Percentiles rank a stretch among this genome's conserved stretches.
phyloP scores from a whole-genome alignment of 1,140 invertebrate species.

The Euura lappo region DNA sequence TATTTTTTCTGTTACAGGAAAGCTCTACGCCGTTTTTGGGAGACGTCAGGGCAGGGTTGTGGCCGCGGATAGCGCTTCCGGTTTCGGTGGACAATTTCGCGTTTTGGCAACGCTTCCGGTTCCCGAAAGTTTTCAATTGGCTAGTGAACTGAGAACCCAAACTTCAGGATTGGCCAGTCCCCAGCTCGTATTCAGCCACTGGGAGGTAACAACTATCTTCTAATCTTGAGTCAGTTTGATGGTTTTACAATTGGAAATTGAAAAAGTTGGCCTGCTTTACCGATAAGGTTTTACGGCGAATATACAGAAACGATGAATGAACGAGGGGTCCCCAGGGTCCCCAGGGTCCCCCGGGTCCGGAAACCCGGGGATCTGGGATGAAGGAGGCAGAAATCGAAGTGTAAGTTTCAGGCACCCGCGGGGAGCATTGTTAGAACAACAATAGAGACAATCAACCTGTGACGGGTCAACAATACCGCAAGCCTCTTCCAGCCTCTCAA shows the following conservation, averaged over 20 bases:
- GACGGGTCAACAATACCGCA: constrained; percentile 43
- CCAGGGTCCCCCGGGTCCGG: neutral
- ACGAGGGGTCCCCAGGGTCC: neutral
- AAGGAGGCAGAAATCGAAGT: constrained; percentile 29
- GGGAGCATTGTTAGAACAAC: constrained; percentile 42
- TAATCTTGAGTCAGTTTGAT: too few relatives aligned
- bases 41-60: constrained; percentile 88
- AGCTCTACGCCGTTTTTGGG: constrained; percentile 91
- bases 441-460: constrained; percentile 51
- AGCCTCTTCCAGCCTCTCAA: constrained; percentile 32
- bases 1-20: constrained; percentile 68
- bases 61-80: constrained; percentile 88
- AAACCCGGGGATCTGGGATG: neutral
- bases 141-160: constrained; percentile 89
- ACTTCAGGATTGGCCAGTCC: constrained; percentile 96
- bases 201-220: constrained; percentile 75
- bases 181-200: constrained; percentile 96
- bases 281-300: too few relatives aligned
- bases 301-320: too few relatives aligned
- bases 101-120: constrained; percentile 91
- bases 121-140: constrained; percentile 95
- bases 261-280: too few relatives aligned
- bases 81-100: constrained; percentile 84
- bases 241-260: too few relatives aligned
- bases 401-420: constrained; percentile 49